Base-by-base conservation (phyloP, 2,888 invertebrate species). In the Bugulina stolonifera region DNA sequence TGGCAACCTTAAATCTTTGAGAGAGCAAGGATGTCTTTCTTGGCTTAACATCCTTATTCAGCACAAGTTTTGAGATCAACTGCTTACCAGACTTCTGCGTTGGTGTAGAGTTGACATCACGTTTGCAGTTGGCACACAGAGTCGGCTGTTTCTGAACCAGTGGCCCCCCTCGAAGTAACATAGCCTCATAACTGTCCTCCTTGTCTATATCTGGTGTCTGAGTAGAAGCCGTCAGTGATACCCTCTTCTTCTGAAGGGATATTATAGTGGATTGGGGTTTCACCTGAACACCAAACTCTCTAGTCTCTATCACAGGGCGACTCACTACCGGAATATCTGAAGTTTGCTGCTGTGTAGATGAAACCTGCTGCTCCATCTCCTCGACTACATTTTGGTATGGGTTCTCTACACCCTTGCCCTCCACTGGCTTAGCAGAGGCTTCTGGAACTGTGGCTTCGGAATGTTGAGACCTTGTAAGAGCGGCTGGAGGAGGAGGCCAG, bases 211-310 rank as follows among this genome's bases (percentile, higher is more conserved):
- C 64, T 2, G 64, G 64, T 5, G 64, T 64, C 32, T 64, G 64
- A n/a, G 64, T 64, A 32, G 64, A 64, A 32, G 64, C 64, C 2
- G 5, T 25, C 2, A 64, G 32, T 32, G 64, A 64, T 14, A 64
- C 64, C 25, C 5, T 64, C 32, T 32, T 64, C 34, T 64, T 64
- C 64, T 64, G 64, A 14, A 64, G 34, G 32, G 64, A 64, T 27
- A 64, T 64, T 14, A 64, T 64, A 10, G 64, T 64, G 5, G 64
- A 64, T n/a, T 64, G 64, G 64, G 64, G 25, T n/a, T 64, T 64
- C 14, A 64, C 64, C 32, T 64, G 64, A 27, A 64, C 64, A 32
- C 64, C 64, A 27, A 32, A 27, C 3, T 64, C 64, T 32, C 32
- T 64, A 5, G 64, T 64, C 29, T 32, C 29, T 18, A 64, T 5